Base-by-base conservation (phyloP, 2,888 invertebrate genomes). In the Epinotia ramella region DNA sequence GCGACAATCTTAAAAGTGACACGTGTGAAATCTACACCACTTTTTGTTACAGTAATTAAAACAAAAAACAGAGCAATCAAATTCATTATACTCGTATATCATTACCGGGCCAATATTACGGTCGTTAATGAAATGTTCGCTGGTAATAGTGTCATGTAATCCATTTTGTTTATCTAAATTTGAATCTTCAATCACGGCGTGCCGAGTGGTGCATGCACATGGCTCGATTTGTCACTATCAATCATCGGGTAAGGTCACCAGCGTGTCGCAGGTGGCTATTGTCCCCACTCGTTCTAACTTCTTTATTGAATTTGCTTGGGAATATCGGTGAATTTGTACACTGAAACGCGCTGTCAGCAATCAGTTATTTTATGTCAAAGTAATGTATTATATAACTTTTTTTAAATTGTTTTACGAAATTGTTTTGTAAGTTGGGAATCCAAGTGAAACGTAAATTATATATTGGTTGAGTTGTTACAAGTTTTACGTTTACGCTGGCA, bases 161-260 rank as follows among this genome's bases (percentile, higher is more conserved):
- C 87, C 85, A 88, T 88, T 86, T 88, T 83, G 82, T 84, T 89
- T 90, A 91, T 91, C 91, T 85, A 79, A 83, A 83, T 83, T 81
- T 81, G 81, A 84, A 89, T 89, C 89, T 90, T 82, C 81, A 80
- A 82, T 84, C 80, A 77, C 78, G 79, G 81, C 78, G 81, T 82
- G 83, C 86, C 80, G 80, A 80, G 86, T 86, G 87, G 84, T 79
- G 81, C 76, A 77, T 77, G 82, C 84, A 81, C 83, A 80, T 83
- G 82, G 77, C 75, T 79, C 82, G 81, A 86, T 88, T 89, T 89
- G 89, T 91, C 91, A 86, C 87, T 85, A 92, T 93, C 92, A 87
- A 92, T 93, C 92, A 92, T 86, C 76, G 73, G 77, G 79, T 84
- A 88, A 91, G 89, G 89, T 86, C 89, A 86, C 80, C 24, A 53